These are phyloP conservation scores for Climacteris rufus DNA, from an alignment of 2,113 vertebrate species.

Conservation along the genomic window DNA sequence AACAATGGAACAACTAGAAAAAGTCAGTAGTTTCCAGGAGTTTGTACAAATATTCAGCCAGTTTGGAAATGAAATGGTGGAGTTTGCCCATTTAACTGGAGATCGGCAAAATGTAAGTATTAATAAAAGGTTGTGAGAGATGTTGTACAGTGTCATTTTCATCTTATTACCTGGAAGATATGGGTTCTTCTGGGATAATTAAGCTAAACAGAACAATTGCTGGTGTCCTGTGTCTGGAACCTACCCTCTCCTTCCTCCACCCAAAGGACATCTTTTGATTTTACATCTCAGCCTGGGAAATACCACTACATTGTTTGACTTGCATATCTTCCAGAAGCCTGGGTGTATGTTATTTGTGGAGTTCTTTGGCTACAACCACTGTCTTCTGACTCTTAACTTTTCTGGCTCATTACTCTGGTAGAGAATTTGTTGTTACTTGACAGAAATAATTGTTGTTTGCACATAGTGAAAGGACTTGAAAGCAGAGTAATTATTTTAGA, in stretches of 20 bases:
- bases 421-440: neutral
- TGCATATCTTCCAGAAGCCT: neutral
- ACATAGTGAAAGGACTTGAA: neutral
- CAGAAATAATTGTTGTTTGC: neutral
- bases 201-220: neutral
- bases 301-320: neutral
- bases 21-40: conserved; percentile 95
- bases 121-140: neutral
- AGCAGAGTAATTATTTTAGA: neutral
- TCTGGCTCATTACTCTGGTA: neutral
- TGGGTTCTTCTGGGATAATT: neutral
- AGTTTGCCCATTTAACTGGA: conserved; percentile 97
- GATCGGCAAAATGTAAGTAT: conserved; percentile 95
- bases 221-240: neutral
- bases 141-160: neutral
- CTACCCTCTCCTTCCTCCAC: neutral
- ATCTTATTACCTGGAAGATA: neutral
- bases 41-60: conserved; percentile 99
- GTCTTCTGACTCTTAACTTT: neutral
- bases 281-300: neutral
- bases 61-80: conserved; percentile 99
- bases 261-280: neutral
- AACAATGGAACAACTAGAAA: conserved; percentile 94
- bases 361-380: neutral
- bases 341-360: neutral